Base-by-base conservation (phyloP, 2,797 vertebrate genomes). In the Centropyge bicolor region DNA sequence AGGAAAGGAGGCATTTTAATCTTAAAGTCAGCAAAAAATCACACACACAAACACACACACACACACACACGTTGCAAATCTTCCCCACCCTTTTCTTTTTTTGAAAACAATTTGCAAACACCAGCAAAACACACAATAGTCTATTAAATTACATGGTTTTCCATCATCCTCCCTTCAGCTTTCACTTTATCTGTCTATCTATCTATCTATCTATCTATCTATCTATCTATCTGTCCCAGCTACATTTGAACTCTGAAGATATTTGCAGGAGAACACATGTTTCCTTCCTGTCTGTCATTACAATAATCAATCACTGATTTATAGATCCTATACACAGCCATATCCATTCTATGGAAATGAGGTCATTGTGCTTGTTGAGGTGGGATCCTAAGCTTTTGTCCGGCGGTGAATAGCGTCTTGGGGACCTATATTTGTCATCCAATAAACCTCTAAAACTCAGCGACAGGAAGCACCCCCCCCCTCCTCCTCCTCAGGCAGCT, bases 21-120 rank as follows among this genome's bases (percentile, higher is more conserved):
- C 51, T 73, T 67, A 31, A 74, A 54, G 72, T 84, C 78, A 76
- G 70, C 80, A 72, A 41, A 59, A 82, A 80, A 76, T 13, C 48
- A n/a, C 54, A 54, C n/a, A 31, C 46, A 55, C 41, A 63, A 60
- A 75, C 51, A 60, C 46, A 35, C 57, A 20, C 59, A 41, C 48
- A 54, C 19, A 19, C 38, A 46, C 35, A 69, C 27, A 62, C 27
- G 1, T 19, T 31, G 2, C 27, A 31, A 31, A 31, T 4, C 27
- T 31, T 31, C 27, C 27, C 27, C 27, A 31, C 27, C 27, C 4
- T 31, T 31, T 31, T 31, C 27, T 4, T 31, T 31, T 31, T 65
- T 52, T 66, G 8, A 45, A 68, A 69, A 72, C 19, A 55, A 72
- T 59, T 49, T 85, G 86, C 80, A 72, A 60, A 75, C 59, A 38